Conservation (phyloP, 2,797 vertebrate genomes). For the Cyprinella venusta region DNA sequence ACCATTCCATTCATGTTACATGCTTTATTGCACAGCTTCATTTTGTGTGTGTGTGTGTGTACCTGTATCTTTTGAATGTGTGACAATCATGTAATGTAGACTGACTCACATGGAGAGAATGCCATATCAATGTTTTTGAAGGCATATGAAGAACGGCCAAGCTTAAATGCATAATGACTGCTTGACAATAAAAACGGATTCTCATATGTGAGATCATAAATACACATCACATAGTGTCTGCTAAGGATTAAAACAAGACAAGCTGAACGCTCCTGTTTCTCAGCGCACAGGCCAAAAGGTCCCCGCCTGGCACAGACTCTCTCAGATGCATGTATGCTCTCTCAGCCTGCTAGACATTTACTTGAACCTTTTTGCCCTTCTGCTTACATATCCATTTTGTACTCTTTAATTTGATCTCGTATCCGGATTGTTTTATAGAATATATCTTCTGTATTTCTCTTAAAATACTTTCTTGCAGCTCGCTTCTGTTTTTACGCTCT, state of each 20-base stretch:
- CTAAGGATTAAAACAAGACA: not conserved
- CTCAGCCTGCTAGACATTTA: not conserved
- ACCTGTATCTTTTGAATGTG: not conserved
- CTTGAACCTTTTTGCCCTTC: not conserved
- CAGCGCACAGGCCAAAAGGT: conserved; percentile 23
- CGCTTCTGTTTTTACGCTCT: conserved; percentile 12
- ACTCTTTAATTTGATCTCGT: not conserved
- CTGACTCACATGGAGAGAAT: not conserved
- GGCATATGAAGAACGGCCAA: not conserved
- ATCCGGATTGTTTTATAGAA: not conserved
- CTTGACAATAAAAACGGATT: not conserved
- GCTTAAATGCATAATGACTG: not conserved
- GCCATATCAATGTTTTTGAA: not conserved
- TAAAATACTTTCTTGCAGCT: not conserved
- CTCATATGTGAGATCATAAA: not conserved
- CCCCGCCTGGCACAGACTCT: not conserved
- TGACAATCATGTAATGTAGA: not conserved
- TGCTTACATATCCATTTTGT: not conserved
- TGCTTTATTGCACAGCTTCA: not conserved
- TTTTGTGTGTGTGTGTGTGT: not conserved
- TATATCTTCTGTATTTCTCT: not conserved
- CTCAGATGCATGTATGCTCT: not conserved
- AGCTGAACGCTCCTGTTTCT: conserved; percentile 10
- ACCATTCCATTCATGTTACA: not conserved
- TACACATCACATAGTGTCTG: not conserved